Percentiles rank a stretch among this genome's conserved stretches.
phyloP scores from a whole-genome alignment of 2,113 vertebrate genomes.

The Daubentonia madagascariensis region DNA sequence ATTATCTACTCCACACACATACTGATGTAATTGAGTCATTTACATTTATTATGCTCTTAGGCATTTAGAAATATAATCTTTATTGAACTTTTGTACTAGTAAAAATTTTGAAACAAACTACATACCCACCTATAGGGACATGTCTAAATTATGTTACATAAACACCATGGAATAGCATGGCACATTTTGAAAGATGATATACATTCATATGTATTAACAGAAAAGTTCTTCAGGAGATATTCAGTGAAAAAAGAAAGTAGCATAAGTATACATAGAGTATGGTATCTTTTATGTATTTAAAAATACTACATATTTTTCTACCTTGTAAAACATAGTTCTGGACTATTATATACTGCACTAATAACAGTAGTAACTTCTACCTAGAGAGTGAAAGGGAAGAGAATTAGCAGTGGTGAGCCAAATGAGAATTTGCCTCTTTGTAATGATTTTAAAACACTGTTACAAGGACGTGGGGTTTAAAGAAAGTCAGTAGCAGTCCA shows the following conservation, averaged over 20 bases:
- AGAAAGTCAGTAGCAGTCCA: not conserved
- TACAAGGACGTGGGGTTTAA: not conserved
- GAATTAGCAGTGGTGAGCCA: too few species aligned
- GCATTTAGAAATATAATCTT: not conserved
- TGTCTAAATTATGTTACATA: not conserved
- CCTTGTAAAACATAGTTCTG: too few species aligned
- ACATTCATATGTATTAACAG: not conserved
- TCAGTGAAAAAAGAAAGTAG: not conserved
- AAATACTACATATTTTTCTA: not conserved
- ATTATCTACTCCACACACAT: not conserved
- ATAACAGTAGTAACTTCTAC: too few species aligned
- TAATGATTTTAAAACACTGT: not conserved
- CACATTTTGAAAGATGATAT: not conserved
- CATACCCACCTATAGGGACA: not conserved
- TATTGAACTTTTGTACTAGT: not conserved
- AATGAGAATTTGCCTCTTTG: too few species aligned
- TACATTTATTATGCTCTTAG: not conserved
- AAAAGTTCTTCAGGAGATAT: not conserved
- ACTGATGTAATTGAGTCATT: not conserved
- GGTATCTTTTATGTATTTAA: not conserved
- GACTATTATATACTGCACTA: too few species aligned
- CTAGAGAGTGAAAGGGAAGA: too few species aligned
- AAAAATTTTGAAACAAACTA: not conserved
- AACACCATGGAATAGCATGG: not conserved
- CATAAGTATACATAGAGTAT: not conserved